Evolutionary conservation across 2,113 vertebrate genomes (phyloP).

Genomic region (Siphamia tubifer): DNA sequence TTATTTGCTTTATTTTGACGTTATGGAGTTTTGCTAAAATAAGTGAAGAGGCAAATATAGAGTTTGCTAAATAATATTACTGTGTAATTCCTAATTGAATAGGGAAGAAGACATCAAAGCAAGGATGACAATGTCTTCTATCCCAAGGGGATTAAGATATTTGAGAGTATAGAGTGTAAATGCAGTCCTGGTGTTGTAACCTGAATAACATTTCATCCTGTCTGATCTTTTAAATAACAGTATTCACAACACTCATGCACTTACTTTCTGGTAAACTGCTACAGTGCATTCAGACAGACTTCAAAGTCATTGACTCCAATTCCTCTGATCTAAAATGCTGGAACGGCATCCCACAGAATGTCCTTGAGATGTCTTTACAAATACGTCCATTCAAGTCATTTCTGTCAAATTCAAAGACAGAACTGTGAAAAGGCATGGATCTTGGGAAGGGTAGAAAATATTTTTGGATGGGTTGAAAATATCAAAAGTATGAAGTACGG

Average conservation of each 20-base stretch:
- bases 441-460: neutral
- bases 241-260: neutral
- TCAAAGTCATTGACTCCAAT: neutral
- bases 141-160: too few species aligned
- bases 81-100: too few species aligned
- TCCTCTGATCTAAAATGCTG: too few species aligned
- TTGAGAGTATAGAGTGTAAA: too few species aligned
- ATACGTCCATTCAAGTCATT: neutral
- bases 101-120: too few species aligned
- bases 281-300: neutral
- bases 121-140: too few species aligned
- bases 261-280: neutral
- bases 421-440: constrained; percentile 9
- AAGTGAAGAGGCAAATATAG: too few species aligned
- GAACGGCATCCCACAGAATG: too few species aligned
- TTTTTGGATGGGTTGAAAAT: constrained; percentile 8
- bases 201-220: neutral
- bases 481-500: neutral
- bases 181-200: too few species aligned
- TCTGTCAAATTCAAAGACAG: neutral
- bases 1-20: too few species aligned
- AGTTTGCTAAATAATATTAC: too few species aligned
- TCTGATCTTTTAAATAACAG: neutral
- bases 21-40: too few species aligned
- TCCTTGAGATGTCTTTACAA: constrained; percentile 5